Evolutionary conservation across 2,113 vertebrate species (phyloP).

Genomic region (Sapajus apella): DNA sequence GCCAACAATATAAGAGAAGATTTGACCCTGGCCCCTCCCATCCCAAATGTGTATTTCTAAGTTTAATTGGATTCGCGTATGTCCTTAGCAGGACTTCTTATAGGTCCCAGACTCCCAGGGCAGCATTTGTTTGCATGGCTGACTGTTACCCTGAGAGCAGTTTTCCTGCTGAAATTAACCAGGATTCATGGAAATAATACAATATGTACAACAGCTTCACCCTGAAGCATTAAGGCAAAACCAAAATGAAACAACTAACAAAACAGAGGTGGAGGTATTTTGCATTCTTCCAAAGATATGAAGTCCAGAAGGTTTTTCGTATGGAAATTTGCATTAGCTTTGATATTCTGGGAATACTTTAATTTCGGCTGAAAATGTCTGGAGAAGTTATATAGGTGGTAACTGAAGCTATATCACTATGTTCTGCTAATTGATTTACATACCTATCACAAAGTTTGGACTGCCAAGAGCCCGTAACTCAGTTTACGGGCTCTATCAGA

Average conservation of each 20-base stretch:
- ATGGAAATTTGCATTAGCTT: background rate
- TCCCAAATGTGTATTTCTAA: background rate
- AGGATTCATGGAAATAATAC: background rate
- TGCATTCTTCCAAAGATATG: background rate
- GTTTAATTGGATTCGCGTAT: background rate
- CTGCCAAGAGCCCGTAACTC: background rate
- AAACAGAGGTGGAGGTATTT: background rate
- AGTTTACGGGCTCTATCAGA: background rate
- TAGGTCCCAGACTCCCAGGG: background rate
- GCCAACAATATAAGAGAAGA: background rate
- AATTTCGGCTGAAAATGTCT: background rate
- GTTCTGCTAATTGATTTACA: background rate
- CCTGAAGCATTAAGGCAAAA: background rate
- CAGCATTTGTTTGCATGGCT: background rate
- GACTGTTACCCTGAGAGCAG: background rate
- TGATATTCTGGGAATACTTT: background rate
- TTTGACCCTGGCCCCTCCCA: background rate
- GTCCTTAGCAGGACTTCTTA: background rate
- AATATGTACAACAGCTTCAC: background rate
- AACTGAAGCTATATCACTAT: background rate
- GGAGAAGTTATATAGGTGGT: background rate
- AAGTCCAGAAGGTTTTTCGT: background rate
- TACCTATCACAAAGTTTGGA: background rate
- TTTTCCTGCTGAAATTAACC: background rate
- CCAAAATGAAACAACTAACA: background rate